Conservation (phyloP, 2,113 vertebrate species). For the Gallinago paraguaiae region DNA sequence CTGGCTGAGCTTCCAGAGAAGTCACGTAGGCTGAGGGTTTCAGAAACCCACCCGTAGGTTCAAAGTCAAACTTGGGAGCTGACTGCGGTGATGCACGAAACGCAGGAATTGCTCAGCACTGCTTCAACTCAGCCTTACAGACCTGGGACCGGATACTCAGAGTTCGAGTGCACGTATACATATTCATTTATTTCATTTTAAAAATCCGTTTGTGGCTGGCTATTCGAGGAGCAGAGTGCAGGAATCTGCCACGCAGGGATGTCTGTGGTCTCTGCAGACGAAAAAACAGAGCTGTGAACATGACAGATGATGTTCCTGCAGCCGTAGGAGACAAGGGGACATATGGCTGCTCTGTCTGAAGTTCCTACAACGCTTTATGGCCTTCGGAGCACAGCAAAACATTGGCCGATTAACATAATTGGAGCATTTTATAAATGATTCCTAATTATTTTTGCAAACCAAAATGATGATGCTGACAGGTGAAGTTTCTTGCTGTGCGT, state of each 20-base stretch:
- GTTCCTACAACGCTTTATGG: neutral
- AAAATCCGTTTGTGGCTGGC: neutral
- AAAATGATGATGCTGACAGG: neutral
- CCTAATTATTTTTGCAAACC: constrained; percentile 28
- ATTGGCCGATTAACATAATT: constrained; percentile 41
- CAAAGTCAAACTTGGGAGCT: neutral
- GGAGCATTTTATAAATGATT: constrained; percentile 21
- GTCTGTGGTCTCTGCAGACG: neutral
- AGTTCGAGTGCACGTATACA: neutral
- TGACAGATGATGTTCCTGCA: constrained; percentile 27
- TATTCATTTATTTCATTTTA: neutral
- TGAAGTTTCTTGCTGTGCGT: neutral
- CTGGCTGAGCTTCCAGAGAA: neutral
- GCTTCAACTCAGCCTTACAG: neutral
- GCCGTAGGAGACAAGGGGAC: constrained; percentile 14
- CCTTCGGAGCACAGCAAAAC: constrained; percentile 25
- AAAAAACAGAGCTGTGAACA: neutral
- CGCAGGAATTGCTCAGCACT: neutral
- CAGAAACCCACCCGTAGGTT: neutral
- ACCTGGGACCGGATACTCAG: neutral
- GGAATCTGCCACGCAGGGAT: neutral
- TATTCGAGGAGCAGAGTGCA: neutral
- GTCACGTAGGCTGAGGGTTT: neutral
- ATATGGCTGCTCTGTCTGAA: neutral
- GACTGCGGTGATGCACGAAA: neutral